Percentiles rank a stretch among this genome's conserved stretches.
phyloP scores from a whole-genome alignment of 2,113 vertebrate species.

The Paramisgurnus dabryanus region DNA sequence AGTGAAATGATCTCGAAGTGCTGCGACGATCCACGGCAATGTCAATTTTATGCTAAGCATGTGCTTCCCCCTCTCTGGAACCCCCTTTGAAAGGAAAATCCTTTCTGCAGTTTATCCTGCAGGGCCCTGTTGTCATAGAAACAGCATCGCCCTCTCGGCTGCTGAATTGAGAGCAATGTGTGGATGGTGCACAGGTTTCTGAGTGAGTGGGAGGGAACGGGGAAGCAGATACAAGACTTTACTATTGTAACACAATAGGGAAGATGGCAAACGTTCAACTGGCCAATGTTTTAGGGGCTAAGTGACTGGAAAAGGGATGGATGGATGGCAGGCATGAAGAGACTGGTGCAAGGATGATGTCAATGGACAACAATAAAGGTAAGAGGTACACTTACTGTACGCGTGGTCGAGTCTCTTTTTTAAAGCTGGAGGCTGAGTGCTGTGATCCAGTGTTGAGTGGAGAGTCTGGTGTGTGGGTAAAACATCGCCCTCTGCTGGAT shows the following conservation, averaged over 20 bases:
- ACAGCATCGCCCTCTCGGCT: constrained; percentile 50
- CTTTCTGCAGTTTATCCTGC: constrained; percentile 50
- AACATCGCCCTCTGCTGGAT: constrained; percentile 22
- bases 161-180: constrained; percentile 42
- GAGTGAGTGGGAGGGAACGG: constrained; percentile 41
- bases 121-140: constrained; percentile 57
- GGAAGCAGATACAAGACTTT: constrained; percentile 47
- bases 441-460: constrained; percentile 25
- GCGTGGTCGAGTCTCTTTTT: constrained; percentile 32
- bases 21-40: constrained; percentile 18
- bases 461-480: neutral
- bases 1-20: neutral
- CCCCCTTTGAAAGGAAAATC: constrained; percentile 48
- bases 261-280: constrained; percentile 22
- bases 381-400: constrained; percentile 33
- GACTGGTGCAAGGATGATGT: constrained; percentile 6
- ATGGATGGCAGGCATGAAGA: constrained; percentile 7
- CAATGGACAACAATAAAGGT: constrained; percentile 20
- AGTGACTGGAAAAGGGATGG: constrained; percentile 18
- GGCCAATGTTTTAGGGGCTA: neutral
- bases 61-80: constrained; percentile 29
- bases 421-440: constrained; percentile 29
- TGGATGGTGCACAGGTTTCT: constrained; percentile 43
- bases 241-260: constrained; percentile 30
- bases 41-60: constrained; percentile 39